Conservation (phyloP, 2,888 invertebrate genomes). For the Orthonychiurus folsomi region DNA sequence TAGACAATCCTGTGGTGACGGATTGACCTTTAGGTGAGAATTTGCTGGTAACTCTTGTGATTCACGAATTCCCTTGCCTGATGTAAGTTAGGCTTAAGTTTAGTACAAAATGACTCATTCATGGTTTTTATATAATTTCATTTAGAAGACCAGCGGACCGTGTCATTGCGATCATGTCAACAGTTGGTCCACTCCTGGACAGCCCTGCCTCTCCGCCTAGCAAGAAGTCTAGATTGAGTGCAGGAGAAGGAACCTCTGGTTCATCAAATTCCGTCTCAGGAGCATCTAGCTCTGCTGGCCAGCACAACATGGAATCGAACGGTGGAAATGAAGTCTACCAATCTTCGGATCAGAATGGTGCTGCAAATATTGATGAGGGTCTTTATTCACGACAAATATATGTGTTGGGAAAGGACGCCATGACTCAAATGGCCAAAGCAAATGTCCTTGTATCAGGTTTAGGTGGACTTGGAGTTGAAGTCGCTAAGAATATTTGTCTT, state of each 20-base stretch:
- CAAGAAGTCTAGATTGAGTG: slow-evolving; percentile 31
- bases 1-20: no score
- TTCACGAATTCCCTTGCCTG: no score
- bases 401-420: slow-evolving; percentile 97
- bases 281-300: neutral
- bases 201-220: slow-evolving; percentile 29
- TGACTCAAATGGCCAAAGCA: slow-evolving; percentile 93
- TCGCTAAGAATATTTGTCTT: slow-evolving; percentile 96
- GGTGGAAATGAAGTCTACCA: slow-evolving; percentile 7
- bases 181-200: slow-evolving; percentile 12
- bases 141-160: slow-evolving; percentile 2
- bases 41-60: no score
- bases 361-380: slow-evolving; percentile 74
- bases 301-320: slow-evolving; percentile 16
- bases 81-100: no score
- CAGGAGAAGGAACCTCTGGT: slow-evolving; percentile 27
- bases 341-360: slow-evolving; percentile 19
- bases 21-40: no score
- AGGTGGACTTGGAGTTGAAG: slow-evolving; percentile 90
- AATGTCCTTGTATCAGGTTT: slow-evolving; percentile 92
- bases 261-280: neutral
- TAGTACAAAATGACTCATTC: no score
- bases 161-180: slow-evolving; percentile 15
- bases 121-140: no score
- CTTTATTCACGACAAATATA: slow-evolving; percentile 87